Evolutionary conservation across 2,888 invertebrate species (phyloP).

Genomic region (Pecten maximus): DNA sequence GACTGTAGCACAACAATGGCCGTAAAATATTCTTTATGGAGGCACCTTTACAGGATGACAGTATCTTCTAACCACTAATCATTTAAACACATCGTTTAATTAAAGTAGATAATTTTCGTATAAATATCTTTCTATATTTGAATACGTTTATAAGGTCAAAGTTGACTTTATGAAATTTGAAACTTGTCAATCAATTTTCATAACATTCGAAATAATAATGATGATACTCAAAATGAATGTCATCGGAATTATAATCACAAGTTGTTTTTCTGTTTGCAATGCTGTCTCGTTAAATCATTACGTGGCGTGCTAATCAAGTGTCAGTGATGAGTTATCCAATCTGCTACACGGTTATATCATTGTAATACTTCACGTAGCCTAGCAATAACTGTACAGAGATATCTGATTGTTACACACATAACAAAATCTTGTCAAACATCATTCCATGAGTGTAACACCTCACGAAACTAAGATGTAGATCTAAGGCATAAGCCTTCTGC

Average conservation of each 20-base stretch:
- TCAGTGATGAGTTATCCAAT: neutral
- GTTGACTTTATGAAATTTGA: neutral
- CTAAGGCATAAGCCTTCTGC: too few species aligned
- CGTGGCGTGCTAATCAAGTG: neutral
- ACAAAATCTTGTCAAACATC: too few species aligned
- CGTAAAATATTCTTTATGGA: neutral
- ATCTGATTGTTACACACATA: too few species aligned
- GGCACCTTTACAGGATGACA: neutral
- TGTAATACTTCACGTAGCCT: too few species aligned
- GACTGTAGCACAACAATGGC: neutral
- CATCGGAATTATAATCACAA: neutral
- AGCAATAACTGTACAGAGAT: too few species aligned
- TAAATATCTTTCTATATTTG: neutral
- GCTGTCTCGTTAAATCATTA: neutral
- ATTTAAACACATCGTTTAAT: neutral
- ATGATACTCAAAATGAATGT: neutral
- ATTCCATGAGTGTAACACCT: too few species aligned
- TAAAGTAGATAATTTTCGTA: neutral
- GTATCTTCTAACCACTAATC: neutral
- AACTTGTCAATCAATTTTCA: neutral
- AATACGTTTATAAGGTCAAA: neutral
- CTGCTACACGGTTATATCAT: too few species aligned
- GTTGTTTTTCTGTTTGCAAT: neutral
- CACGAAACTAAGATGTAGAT: too few species aligned
- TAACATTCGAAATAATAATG: neutral